Evolutionary conservation across 2,797 vertebrate species (phyloP).

Genomic region (Anguilla pacifica): DNA sequence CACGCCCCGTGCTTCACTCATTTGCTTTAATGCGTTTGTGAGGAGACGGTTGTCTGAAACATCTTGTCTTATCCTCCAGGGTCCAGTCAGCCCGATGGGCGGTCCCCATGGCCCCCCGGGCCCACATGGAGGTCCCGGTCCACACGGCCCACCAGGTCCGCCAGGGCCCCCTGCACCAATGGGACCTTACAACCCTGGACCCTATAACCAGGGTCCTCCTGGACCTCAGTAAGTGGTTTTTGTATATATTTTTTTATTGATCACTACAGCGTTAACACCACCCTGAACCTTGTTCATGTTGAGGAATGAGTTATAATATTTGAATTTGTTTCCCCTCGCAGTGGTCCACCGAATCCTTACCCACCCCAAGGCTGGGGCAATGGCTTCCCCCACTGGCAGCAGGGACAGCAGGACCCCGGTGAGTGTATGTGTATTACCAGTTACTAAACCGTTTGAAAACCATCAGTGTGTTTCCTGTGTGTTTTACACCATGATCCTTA

Average conservation of each 20-base stretch:
- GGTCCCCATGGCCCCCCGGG: constrained; percentile 92
- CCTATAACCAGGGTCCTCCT: constrained; percentile 95
- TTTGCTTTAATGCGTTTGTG: not conserved
- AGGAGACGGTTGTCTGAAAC: not conserved
- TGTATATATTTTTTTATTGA: constrained; percentile 34
- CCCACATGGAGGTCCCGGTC: constrained; percentile 94
- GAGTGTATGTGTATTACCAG: constrained; percentile 52
- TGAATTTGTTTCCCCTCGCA: constrained; percentile 53
- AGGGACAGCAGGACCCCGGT: constrained; percentile 97
- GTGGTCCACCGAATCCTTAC: constrained; percentile 94
- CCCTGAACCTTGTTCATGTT: not conserved
- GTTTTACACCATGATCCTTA: not conserved
- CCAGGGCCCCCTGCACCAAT: constrained; percentile 93
- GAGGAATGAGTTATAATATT: not conserved
- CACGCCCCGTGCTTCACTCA: not conserved
- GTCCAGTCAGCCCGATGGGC: constrained; percentile 95
- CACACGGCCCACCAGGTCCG: constrained; percentile 93
- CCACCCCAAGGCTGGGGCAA: constrained; percentile 98
- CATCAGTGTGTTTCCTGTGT: not conserved
- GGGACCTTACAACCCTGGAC: constrained; percentile 97
- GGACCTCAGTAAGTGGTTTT: constrained; percentile 88
- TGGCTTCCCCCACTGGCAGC: constrained; percentile 97
- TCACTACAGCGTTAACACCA: not conserved
- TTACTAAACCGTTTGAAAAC: not conserved
- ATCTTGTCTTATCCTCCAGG: constrained; percentile 64